Conservation (phyloP, 2,888 invertebrate genomes). For the Dicycla oo region DNA sequence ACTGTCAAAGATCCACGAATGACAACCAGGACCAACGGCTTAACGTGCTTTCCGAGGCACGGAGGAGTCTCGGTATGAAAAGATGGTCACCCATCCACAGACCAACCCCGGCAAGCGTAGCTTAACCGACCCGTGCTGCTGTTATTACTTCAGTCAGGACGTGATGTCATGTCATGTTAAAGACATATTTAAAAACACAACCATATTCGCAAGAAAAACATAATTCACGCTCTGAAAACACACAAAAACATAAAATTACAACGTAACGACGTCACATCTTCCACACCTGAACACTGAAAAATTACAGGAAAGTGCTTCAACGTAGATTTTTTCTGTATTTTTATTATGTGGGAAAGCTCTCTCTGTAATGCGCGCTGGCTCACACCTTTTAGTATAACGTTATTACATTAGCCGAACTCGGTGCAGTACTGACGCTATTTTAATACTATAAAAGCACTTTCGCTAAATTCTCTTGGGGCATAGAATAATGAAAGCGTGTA, state of each 20-base stretch:
- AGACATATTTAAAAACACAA: not conserved
- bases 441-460: constrained; percentile 58
- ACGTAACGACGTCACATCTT: constrained; percentile 30
- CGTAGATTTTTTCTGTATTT: constrained; percentile 51
- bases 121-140: no score
- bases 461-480: constrained; percentile 32
- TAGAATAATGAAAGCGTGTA: not conserved
- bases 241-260: constrained; percentile 31
- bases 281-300: constrained; percentile 47
- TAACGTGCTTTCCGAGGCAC: no score
- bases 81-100: no score
- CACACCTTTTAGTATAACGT: constrained; percentile 60
- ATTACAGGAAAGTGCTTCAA: constrained; percentile 58
- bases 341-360: constrained; percentile 66
- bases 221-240: constrained; percentile 21
- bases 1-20: no score
- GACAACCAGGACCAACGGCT: no score
- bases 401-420: constrained; percentile 62
- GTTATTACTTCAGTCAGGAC: no score
- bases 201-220: not conserved
- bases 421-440: constrained; percentile 58
- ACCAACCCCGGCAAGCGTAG: no score
- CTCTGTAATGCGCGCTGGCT: constrained; percentile 60
- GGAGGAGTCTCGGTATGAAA: no score
- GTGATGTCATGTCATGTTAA: not conserved